phyloP scores from a whole-genome alignment of 2,113 vertebrate species.

The Sardina pilchardus region DNA sequence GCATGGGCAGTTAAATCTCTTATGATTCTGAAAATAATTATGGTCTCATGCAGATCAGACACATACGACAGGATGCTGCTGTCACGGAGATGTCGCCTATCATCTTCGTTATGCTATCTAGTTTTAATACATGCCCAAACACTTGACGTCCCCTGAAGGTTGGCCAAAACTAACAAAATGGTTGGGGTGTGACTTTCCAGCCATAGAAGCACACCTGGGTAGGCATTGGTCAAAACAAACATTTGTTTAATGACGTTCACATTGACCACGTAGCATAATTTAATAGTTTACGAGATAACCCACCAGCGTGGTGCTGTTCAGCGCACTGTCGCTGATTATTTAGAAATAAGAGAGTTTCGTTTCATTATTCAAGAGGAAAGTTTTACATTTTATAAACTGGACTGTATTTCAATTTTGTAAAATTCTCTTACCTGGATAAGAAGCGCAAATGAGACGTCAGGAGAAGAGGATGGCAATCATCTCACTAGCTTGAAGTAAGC shows the following conservation, averaged over 20 bases:
- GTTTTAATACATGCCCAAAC: not conserved
- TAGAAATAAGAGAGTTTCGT: no score
- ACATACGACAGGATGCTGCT: not conserved
- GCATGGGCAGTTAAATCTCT: not conserved
- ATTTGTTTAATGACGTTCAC: conserved; percentile 54
- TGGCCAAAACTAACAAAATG: conserved; percentile 61
- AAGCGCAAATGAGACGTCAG: no score
- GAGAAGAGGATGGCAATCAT: no score
- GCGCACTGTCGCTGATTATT: not conserved
- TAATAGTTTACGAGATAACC: not conserved
- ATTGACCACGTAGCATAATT: conserved; percentile 39
- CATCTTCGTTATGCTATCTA: not conserved
- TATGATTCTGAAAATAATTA: not conserved
- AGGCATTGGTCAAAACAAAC: conserved; percentile 46
- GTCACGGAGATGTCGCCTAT: not conserved
- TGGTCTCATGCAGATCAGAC: not conserved
- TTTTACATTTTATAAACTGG: no score
- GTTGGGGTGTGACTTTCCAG: conserved; percentile 21
- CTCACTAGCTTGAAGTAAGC: no score
- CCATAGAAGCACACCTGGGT: conserved; percentile 54
- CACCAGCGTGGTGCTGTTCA: not conserved
- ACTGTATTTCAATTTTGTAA: no score
- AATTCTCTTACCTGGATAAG: no score
- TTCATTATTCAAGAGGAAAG: no score
- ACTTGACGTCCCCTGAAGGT: conserved; percentile 10